A percentile compares a stretch with the other conserved stretches of the same genome.
Conservation (phyloP, 2,113 vertebrate species). For the Phalacrocorax pelagicus region DNA sequence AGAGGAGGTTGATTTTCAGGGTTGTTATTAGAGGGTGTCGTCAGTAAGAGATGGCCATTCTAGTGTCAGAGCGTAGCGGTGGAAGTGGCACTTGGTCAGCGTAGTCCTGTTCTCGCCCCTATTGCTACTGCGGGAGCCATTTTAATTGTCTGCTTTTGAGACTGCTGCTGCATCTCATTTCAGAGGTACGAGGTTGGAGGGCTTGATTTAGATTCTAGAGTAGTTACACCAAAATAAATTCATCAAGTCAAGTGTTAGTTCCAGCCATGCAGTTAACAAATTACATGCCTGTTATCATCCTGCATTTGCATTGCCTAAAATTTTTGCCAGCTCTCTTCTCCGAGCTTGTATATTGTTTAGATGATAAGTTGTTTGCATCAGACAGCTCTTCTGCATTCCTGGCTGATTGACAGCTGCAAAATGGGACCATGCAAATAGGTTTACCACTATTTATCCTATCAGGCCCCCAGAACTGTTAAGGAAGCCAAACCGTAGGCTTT, state of each 20-base stretch:
- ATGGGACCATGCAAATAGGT: not conserved
- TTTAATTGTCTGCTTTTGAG: not conserved
- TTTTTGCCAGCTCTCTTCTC: not conserved
- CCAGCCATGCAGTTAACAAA: not conserved
- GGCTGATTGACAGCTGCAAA: not conserved
- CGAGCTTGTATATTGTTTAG: not conserved
- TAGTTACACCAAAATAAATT: not conserved
- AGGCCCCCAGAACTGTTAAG: not conserved
- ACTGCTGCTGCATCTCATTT: not conserved
- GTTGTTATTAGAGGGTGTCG: not conserved
- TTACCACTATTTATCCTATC: not conserved
- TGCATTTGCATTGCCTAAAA: not conserved
- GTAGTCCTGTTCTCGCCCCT: fast-evolving
- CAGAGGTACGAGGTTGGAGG: not conserved
- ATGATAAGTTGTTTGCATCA: not conserved
- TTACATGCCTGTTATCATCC: fast-evolving
- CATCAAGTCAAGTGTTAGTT: not conserved
- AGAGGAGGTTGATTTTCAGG: not conserved
- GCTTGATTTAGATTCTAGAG: not conserved
- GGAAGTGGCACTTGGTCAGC: not conserved
- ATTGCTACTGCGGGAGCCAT: not conserved
- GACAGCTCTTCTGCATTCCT: not conserved
- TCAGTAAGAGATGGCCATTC: fast-evolving
- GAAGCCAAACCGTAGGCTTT: not conserved
- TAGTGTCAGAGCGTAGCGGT: not conserved